A percentile compares a stretch with the other conserved stretches of the same genome.
These are phyloP conservation scores for Oncorhynchus keta DNA, from an alignment of 2,113 vertebrate genomes.

Conservation along the genomic window DNA sequence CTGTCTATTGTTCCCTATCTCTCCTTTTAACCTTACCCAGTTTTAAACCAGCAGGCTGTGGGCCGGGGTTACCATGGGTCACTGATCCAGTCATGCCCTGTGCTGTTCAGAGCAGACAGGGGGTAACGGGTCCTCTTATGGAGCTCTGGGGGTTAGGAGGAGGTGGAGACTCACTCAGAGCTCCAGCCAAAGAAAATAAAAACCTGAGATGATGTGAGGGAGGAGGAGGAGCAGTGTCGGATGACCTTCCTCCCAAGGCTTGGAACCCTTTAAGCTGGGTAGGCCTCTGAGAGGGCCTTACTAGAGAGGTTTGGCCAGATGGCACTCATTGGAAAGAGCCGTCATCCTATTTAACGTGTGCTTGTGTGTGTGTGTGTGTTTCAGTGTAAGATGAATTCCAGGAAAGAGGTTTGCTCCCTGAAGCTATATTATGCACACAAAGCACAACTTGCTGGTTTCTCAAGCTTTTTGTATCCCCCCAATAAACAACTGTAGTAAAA, in stretches of 20 bases:
- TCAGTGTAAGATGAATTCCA: constrained; percentile 11
- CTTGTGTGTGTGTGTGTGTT: constrained; percentile 8
- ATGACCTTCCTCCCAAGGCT: neutral
- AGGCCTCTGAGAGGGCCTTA: neutral
- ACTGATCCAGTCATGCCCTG: neutral
- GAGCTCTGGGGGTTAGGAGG: neutral
- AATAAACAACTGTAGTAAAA: neutral
- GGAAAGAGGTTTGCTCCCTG: constrained; percentile 1
- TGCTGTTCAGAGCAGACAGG: neutral
- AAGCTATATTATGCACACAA: neutral
- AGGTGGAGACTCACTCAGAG: neutral
- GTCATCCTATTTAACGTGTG: constrained; percentile 12
- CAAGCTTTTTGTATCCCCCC: neutral
- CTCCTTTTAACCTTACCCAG: neutral
- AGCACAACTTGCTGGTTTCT: neutral
- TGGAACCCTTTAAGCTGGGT: constrained; percentile 7
- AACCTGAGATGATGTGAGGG: constrained; percentile 30
- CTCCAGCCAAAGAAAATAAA: constrained; percentile 50
- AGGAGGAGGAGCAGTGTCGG: neutral
- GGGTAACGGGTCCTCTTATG: constrained; percentile 22
- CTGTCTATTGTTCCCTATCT: constrained; percentile 9
- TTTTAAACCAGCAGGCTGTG: neutral
- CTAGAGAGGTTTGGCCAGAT: constrained; percentile 26
- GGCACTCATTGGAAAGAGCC: constrained; percentile 5
- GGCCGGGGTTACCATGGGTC: constrained; percentile 8